These are phyloP conservation scores for Chionis minor DNA, from an alignment of 2,113 vertebrate genomes.

Conservation along the genomic window DNA sequence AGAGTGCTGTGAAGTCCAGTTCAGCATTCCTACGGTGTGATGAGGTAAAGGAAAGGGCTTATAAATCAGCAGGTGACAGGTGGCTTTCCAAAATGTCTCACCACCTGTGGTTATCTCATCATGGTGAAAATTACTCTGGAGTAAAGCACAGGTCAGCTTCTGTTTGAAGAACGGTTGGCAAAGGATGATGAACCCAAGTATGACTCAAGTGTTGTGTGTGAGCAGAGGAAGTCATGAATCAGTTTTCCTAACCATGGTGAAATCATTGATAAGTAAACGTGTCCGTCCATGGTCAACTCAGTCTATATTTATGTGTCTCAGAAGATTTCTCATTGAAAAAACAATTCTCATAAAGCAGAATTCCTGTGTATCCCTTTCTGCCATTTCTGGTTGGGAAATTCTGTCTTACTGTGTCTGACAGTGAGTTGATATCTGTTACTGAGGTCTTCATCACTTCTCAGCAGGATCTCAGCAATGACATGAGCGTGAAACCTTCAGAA, in stretches of 20 bases:
- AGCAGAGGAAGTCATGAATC: not conserved
- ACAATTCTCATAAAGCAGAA: not conserved
- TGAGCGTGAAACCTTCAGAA: not conserved
- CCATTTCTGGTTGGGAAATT: not conserved
- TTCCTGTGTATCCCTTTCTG: not conserved
- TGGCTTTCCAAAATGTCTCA: not conserved
- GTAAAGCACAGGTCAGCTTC: not conserved
- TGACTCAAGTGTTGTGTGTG: not conserved
- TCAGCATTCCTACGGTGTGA: not conserved
- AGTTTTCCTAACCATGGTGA: not conserved
- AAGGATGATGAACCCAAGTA: not conserved
- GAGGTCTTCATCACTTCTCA: not conserved
- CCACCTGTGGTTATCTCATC: not conserved
- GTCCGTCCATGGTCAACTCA: not conserved
- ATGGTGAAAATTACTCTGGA: not conserved
- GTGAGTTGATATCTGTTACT: not conserved
- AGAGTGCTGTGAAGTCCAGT: not conserved
- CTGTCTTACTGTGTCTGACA: not conserved
- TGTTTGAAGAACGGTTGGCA: not conserved
- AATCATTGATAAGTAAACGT: not conserved
- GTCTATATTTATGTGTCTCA: fast-evolving
- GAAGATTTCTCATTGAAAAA: not conserved
- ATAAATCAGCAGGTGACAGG: not conserved
- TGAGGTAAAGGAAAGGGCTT: not conserved
- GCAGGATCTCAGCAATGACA: not conserved